These are phyloP conservation scores for Nematolebias whitei DNA, from an alignment of 2,113 vertebrate species.

Conservation along the genomic window DNA sequence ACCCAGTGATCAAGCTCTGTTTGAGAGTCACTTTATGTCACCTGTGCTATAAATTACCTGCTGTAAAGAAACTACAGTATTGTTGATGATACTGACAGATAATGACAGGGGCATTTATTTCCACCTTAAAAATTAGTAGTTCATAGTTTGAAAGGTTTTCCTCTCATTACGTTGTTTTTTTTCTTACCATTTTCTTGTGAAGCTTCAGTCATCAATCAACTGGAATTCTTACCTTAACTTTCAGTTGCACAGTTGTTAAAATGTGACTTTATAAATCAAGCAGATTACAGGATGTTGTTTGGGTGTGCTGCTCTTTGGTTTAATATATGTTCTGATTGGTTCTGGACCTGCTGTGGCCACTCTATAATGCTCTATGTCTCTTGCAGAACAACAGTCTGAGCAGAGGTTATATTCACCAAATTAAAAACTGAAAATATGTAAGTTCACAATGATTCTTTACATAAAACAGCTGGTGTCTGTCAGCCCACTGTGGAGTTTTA, in stretches of 20 bases:
- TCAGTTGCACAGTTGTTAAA: constrained; percentile 70
- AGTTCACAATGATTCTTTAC: too few species aligned
- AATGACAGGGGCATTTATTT: constrained; percentile 2
- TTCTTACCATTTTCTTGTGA: constrained; percentile 26
- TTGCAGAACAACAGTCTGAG: too few species aligned
- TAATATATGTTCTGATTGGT: too few species aligned
- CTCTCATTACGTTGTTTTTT: neutral
- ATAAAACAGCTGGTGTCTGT: too few species aligned
- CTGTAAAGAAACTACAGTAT: constrained; percentile 2
- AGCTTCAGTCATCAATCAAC: constrained; percentile 46
- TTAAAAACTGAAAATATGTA: too few species aligned
- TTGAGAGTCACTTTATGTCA: constrained; percentile 37
- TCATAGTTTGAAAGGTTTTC: constrained; percentile 8
- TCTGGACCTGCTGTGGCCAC: too few species aligned
- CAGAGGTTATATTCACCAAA: too few species aligned
- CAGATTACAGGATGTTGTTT: too few species aligned
- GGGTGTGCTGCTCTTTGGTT: too few species aligned
- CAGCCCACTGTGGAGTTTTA: neutral
- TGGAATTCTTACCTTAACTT: constrained; percentile 64
- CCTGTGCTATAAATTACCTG: constrained; percentile 34
- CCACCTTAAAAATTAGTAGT: neutral
- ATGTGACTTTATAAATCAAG: constrained; percentile 12
- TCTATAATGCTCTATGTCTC: too few species aligned
- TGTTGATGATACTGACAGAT: neutral
- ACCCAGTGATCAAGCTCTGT: constrained; percentile 14